Conservation (phyloP, 1,140 invertebrate species). For the Batillaria attramentaria region DNA sequence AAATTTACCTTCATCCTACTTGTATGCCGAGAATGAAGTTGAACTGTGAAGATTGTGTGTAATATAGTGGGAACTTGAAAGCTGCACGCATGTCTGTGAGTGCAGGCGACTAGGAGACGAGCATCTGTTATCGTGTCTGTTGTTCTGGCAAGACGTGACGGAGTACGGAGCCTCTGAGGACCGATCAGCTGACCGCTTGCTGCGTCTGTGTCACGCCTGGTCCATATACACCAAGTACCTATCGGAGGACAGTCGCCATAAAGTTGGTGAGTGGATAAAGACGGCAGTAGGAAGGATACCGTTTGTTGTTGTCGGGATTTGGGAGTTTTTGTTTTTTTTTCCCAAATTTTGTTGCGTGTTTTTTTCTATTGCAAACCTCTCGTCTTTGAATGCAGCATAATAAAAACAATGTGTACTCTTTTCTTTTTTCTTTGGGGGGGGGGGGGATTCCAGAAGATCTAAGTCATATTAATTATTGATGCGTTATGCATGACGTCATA, state of each 20-base stretch:
- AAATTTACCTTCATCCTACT: no score
- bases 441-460: neutral
- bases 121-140: slow-evolving; percentile 53
- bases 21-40: no score
- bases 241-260: slow-evolving; percentile 50
- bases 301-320: no score
- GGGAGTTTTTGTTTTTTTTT: slow-evolving; percentile 5
- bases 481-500: no score
- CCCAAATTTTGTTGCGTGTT: neutral
- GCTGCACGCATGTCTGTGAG: no score
- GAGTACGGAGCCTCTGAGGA: slow-evolving; percentile 67
- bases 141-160: slow-evolving; percentile 70
- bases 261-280: slow-evolving; percentile 55
- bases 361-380: neutral
- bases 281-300: neutral
- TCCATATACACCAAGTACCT: slow-evolving; percentile 69
- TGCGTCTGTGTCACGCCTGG: slow-evolving; percentile 69
- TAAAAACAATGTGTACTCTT: neutral
- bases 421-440: neutral
- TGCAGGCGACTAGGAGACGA: slow-evolving; percentile 50
- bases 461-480: no score
- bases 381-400: neutral
- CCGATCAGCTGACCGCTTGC: slow-evolving; percentile 64
- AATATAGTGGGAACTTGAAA: no score
- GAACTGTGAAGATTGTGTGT: no score